Base-by-base conservation (phyloP, 1,140 invertebrate genomes). In the Leptinotarsa texana region DNA sequence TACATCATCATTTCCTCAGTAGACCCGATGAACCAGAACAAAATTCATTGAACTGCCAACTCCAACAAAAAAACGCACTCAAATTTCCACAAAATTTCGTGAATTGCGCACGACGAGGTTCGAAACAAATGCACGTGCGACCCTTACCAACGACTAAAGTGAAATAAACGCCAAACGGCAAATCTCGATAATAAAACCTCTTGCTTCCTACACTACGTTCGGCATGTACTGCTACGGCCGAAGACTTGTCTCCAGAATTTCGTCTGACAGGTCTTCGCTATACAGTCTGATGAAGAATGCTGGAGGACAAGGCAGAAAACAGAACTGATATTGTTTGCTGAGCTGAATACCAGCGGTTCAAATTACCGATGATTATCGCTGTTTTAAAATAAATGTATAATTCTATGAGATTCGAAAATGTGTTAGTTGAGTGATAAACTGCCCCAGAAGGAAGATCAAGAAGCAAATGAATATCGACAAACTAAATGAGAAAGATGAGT, bases 151-250 rank as follows among this genome's bases (percentile, higher is more conserved):
- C 51, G 51, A 57, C 51, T 18, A 18, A 57, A 17, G 51, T 57
- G 51, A 57, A 57, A 57, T 57, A 57, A 57, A 57, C 51, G 51
- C 51, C 51, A 57, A 57, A 57, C 51, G 51, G 51, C 51, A 57
- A 57, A 57, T 57, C 51, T 57, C 51, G 51, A 57, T 57, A 13
- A 57, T 57, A 57, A 15, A 57, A 57, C n/a, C 51, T 57, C 51
- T 57, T 57, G 13, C 51, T 15, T 57, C 51, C 51, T 57, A 57
- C 51, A 18, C n/a, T 57, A 8, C 51, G 51, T 57, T 57, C 51
- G n/a, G 51, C 51, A 57, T 57, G 51, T 57, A 57, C 51, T 57
- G 51, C 51, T 57, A 17, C 51, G 51, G 51, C 51, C 51, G 51
- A 57, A 57, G 51, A 57, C 51, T 17, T 57, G 51, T 57, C 51